A percentile compares a stretch with the other conserved stretches of the same genome.
Evolutionary conservation across 2,113 vertebrate species (phyloP).

Genomic region (Centropus unirufus): DNA sequence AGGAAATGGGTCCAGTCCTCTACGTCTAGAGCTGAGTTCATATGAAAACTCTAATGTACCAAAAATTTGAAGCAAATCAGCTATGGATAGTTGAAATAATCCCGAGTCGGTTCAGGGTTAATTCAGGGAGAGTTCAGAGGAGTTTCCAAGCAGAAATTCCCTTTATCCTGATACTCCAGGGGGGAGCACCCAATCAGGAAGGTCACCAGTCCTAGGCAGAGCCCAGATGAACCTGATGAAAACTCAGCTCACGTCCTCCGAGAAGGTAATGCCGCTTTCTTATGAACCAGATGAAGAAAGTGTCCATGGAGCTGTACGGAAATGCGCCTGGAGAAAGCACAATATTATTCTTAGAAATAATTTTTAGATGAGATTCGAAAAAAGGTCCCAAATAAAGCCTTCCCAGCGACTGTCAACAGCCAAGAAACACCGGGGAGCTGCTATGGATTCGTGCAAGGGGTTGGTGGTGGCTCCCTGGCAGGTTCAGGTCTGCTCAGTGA

Average conservation of each 20-base stretch:
- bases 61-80: neutral
- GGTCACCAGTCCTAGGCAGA: neutral
- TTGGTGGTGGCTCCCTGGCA: neutral
- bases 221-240: neutral
- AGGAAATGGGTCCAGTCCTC: neutral
- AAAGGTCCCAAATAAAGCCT: neutral
- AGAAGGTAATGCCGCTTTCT: neutral
- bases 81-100: slow-evolving; percentile 10
- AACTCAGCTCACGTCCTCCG: neutral
- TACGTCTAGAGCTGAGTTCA: slow-evolving; percentile 7
- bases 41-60: neutral
- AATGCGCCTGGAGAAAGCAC: neutral
- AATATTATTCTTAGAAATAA: neutral
- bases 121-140: slow-evolving; percentile 43
- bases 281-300: neutral
- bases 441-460: neutral
- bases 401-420: neutral
- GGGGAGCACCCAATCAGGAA: neutral
- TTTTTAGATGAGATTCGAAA: neutral
- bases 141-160: neutral
- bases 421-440: neutral
- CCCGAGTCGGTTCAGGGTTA: neutral
- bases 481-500: neutral
- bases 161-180: neutral
- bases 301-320: rapidly evolving